A percentile compares a stretch with the other conserved stretches of the same genome.
These are phyloP conservation scores for Heliothis subflexa DNA, from an alignment of 1,140 invertebrate genomes.

Conservation along the genomic window DNA sequence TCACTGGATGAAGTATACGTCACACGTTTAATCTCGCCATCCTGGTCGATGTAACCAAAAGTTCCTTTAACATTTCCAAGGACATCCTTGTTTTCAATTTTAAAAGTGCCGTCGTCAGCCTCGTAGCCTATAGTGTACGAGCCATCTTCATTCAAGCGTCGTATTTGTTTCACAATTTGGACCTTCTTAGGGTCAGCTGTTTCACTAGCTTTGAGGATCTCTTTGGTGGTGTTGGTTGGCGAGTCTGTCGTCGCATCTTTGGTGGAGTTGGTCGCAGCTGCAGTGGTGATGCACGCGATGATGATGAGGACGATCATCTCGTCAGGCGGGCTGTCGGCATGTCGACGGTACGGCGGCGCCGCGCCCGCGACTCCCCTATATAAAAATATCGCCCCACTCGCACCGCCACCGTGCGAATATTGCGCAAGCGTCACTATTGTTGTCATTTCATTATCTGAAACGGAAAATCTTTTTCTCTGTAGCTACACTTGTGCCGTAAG, in stretches of 20 bases:
- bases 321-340: conserved; percentile 74
- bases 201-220: conserved; percentile 86
- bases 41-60: conserved; percentile 93
- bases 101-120: conserved; percentile 93
- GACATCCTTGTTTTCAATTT: conserved; percentile 93
- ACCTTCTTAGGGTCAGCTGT: conserved; percentile 86
- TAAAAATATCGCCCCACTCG: conserved; percentile 83
- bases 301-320: conserved; percentile 76
- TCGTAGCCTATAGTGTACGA: conserved; percentile 95
- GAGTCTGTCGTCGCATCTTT: conserved; percentile 64
- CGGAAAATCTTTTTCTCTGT: conserved; percentile 85
- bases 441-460: conserved; percentile 85
- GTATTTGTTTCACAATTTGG: conserved; percentile 91
- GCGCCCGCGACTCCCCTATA: conserved; percentile 74
- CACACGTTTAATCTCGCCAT: conserved; percentile 93
- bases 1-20: conserved; percentile 90
- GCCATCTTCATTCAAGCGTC: conserved; percentile 93
- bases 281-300: conserved; percentile 82
- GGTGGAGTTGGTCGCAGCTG: conserved; percentile 86
- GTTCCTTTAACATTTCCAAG: conserved; percentile 94
- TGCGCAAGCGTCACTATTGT: conserved; percentile 82
- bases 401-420: conserved; percentile 76
- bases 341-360: conserved; percentile 75
- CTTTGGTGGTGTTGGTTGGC: conserved; percentile 73
- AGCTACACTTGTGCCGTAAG: conserved; percentile 70